Base-by-base conservation (phyloP, 2,888 invertebrate species). In the Polyommatus icarus region DNA sequence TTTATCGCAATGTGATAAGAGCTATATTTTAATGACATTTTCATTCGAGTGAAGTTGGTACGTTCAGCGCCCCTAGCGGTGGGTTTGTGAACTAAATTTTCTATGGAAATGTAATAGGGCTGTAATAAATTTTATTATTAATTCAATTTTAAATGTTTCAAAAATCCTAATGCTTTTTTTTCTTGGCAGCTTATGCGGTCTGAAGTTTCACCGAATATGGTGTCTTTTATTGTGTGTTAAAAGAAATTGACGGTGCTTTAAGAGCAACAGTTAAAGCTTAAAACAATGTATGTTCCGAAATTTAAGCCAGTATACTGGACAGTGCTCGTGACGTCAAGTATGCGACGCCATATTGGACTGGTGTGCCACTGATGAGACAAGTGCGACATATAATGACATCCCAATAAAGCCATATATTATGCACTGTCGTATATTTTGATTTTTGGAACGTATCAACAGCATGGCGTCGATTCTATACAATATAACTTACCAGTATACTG, bases 1-100 rank as follows among this genome's bases (percentile, higher is more conserved):
- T 40, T 73, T 73, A 73, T 29, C 10, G 12, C 12, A 0, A 71
- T 10, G 36, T n/a, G 15, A 12, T 40, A 75, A 7, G 29, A 29
- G 54, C 29, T 75, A 75, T 29, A 46, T 24, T 73, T 20, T 10
- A 46, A 24, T 75, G 75, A 73, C 73, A 75, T 50, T 73, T 73
- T 73, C 50, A 46, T 73, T 20, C n/a, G n/a, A 40, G 36, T 72
- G 72, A 72, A 40, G 24, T 8, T 73, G 12, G 20, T 40, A 40
- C 40, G 4, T 40, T 72, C 7, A 73, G 67, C 29, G 67, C 67
- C 67, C 67, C 67, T 32, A 32, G 67, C 29, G 67, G 67, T 29
- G 67, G 67, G 29, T 67, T 67, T 67, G 29, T 67, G 67, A 67
- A 29, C 5, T 67, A 29, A 32, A 32, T 67, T 29, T 29, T 29